A percentile compares a stretch with the other conserved stretches of the same genome.
These are phyloP conservation scores for Cyclura pinguis DNA, from an alignment of 2,797 vertebrate genomes.

Conservation along the genomic window DNA sequence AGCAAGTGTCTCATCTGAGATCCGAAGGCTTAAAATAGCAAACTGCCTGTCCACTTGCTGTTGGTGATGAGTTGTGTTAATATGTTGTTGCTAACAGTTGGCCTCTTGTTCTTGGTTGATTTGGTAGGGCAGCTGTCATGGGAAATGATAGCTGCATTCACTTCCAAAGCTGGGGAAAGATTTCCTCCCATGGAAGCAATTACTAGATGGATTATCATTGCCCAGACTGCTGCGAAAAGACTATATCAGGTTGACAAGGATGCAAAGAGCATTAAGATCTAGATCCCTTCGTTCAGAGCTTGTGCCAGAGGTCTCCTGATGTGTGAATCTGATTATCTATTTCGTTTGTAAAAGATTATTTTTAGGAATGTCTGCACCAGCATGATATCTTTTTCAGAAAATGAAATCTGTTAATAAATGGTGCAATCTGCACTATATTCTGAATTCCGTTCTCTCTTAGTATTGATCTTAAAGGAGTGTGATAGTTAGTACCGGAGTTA, in stretches of 20 bases:
- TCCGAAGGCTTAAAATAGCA: slow-evolving; percentile 12
- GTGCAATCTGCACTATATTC: neutral
- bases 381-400: neutral
- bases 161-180: slow-evolving; percentile 67
- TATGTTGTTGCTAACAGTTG: slow-evolving; percentile 15
- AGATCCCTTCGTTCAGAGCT: slow-evolving; percentile 38
- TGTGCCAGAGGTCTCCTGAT: slow-evolving; percentile 23
- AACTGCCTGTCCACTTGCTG: slow-evolving; percentile 8
- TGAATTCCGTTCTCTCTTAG: neutral
- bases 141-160: slow-evolving; percentile 56
- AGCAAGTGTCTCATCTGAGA: slow-evolving; percentile 7
- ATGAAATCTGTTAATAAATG: neutral
- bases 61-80: slow-evolving; percentile 19
- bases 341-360: slow-evolving; percentile 49
- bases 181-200: slow-evolving; percentile 65
- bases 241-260: slow-evolving; percentile 34
- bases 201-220: slow-evolving; percentile 64
- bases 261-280: slow-evolving; percentile 51
- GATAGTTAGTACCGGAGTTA: neutral
- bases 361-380: neutral
- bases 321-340: neutral
- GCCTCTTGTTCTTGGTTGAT: slow-evolving; percentile 9
- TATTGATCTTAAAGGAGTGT: neutral
- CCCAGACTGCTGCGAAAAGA: slow-evolving; percentile 57
- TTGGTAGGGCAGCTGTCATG: slow-evolving; percentile 40